Base-by-base conservation (phyloP, 2,113 vertebrate genomes). In the Hemibagrus wyckioides region DNA sequence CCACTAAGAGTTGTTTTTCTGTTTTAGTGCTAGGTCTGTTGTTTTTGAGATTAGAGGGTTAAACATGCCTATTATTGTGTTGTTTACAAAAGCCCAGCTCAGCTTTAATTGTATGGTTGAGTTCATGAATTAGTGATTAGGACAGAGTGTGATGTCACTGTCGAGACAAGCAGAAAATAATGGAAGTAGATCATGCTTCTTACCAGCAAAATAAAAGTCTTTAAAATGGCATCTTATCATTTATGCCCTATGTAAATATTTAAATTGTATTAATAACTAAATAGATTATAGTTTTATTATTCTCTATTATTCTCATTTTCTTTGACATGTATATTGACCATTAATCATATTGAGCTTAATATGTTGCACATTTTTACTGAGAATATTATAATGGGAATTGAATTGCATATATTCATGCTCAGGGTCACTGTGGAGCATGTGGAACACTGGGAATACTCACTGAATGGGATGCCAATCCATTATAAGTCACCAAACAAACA, bases 71-170 rank as follows among this genome's bases (percentile, higher is more conserved):
- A 48, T 59, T 65, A 59, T 61, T 33, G 36, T 57, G 13, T 14
- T 85, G 69, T 73, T 41, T 77, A 63, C 56, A 85, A 39, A 76
- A 63, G 71, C 7, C 54, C 28, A 77, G 25, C 71, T 50, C 33
- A 54, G 19, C 44, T 41, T 36, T 33, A 79, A 23, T 30, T 41
- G 44, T 50, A 41, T 77, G 69, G 36, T 67, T 87, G 14, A 65
- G 17, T 36, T 65, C 23, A 65, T 77, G 21, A 61, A 52, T 50
- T 61, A 50, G 39, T 85, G n/a, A 79, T 79, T 65, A 77, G 36
- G 25, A 56, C n/a, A 44, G 44, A 13, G 23, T 33, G n/a, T 87
- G 71, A 76, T 28, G 41, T 83, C 6, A 30, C n/a, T 13, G 6
- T 28, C 44, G 39, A 41, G 73, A 59, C 15, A 33, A 13, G 28